Evolutionary conservation across 2,888 invertebrate genomes (phyloP).

Genomic region (Herminia tarsipennalis): DNA sequence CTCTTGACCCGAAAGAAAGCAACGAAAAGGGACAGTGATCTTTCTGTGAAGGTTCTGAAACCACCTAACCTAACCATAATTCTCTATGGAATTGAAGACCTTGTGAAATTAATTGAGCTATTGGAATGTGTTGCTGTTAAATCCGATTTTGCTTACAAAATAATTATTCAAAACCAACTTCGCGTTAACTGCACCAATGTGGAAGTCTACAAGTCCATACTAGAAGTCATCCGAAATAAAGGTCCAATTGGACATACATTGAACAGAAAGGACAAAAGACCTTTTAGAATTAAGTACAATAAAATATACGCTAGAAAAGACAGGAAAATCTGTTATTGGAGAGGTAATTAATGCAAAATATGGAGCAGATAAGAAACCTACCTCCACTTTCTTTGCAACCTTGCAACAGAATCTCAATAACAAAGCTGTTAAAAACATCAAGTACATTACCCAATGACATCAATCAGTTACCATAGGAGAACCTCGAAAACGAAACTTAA

Average conservation of each 20-base stretch:
- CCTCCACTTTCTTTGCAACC: too few species aligned
- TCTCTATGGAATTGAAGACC: not conserved
- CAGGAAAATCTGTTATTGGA: too few species aligned
- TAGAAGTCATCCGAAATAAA: not conserved
- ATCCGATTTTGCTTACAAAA: too few species aligned
- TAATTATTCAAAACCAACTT: not conserved
- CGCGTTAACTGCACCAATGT: not conserved
- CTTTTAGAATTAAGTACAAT: too few species aligned
- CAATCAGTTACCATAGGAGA: not conserved
- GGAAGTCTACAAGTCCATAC: not conserved
- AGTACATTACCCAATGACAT: not conserved
- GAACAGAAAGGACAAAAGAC: too few species aligned
- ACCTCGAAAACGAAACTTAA: constrained; percentile 7
- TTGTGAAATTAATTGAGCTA: not conserved
- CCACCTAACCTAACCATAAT: not conserved
- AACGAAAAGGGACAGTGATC: too few species aligned
- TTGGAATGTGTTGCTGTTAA: not conserved
- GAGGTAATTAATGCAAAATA: too few species aligned
- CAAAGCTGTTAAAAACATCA: not conserved
- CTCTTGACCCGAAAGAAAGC: not conserved
- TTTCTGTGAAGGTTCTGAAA: not conserved
- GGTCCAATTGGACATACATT: not conserved
- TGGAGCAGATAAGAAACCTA: too few species aligned
- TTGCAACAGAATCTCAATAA: too few species aligned
- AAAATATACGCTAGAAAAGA: too few species aligned